These are phyloP conservation scores for Allobates femoralis DNA, from an alignment of 2,797 vertebrate genomes.

Conservation along the genomic window DNA sequence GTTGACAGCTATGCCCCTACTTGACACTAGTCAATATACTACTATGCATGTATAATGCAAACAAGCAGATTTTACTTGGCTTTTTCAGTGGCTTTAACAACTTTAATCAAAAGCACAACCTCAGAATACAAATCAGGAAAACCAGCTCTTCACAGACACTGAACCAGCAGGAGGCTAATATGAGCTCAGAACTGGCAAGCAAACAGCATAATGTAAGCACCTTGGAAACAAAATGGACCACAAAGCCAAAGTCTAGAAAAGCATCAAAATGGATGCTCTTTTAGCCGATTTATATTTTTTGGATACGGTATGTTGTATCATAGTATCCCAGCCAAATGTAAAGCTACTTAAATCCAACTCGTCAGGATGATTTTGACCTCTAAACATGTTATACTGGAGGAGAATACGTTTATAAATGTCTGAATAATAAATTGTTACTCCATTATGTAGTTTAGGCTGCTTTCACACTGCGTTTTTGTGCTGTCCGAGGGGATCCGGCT, in stretches of 20 bases:
- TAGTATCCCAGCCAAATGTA: too few relatives aligned
- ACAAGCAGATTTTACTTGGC: neutral
- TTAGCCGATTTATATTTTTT: neutral
- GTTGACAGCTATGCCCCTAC: neutral
- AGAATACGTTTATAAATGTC: too few relatives aligned
- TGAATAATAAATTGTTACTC: too few relatives aligned
- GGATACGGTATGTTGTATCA: too few relatives aligned
- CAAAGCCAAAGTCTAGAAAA: neutral
- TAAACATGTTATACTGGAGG: too few relatives aligned
- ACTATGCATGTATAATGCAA: neutral
- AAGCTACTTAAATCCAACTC: too few relatives aligned
- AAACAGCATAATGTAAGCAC: neutral
- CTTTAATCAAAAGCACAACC: neutral
- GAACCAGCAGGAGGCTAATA: slow-evolving; percentile 13
- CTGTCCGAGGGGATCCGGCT: too few relatives aligned
- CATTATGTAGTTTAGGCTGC: too few relatives aligned
- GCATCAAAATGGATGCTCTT: neutral
- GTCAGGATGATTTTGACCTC: too few relatives aligned
- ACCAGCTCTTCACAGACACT: neutral
- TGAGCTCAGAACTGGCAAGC: slow-evolving; percentile 6
- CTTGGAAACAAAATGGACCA: neutral
- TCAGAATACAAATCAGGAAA: neutral
- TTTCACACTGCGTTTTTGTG: too few relatives aligned
- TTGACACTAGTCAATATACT: neutral
- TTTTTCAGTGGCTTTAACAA: neutral